These are phyloP conservation scores for Camponotus pennsylvanicus DNA, from an alignment of 1,140 invertebrate genomes.

Conservation along the genomic window DNA sequence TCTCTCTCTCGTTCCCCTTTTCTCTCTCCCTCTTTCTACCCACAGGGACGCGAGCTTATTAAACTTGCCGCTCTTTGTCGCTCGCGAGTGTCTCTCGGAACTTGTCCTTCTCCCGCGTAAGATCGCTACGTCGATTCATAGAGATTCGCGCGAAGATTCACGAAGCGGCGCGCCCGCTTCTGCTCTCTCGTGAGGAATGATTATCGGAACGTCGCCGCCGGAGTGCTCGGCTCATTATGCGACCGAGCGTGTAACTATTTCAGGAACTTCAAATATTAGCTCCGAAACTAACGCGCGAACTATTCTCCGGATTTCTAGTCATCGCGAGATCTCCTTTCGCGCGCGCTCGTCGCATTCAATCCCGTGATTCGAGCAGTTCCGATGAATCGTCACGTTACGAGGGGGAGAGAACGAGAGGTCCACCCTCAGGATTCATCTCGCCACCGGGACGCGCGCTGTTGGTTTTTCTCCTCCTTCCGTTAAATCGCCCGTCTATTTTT, in stretches of 20 bases:
- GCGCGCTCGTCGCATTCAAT: constrained; percentile 31
- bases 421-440: constrained; percentile 27
- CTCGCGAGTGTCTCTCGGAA: constrained; percentile 3
- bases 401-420: background rate
- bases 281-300: constrained; percentile 55
- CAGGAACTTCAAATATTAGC: constrained; percentile 77
- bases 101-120: background rate
- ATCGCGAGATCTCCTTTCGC: constrained; percentile 11
- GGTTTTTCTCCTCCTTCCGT: background rate
- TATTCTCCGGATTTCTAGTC: constrained; percentile 49
- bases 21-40: background rate
- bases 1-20: background rate
- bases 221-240: constrained; percentile 70
- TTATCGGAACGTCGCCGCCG: constrained; percentile 64
- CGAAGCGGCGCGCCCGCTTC: background rate
- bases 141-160: constrained; percentile 39
- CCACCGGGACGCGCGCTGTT: background rate
- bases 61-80: constrained; percentile 28
- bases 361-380: background rate
- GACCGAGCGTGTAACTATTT: constrained; percentile 70
- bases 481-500: constrained; percentile 20
- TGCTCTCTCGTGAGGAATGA: constrained; percentile 65
- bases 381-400: constrained; percentile 27
- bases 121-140: constrained; percentile 40
- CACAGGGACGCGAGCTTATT: constrained; percentile 41